Evolutionary conservation across 23 tunicate species (phyloP), one percentile per base, ranked within the genome.

Genomic region (Styela clava): DNA sequence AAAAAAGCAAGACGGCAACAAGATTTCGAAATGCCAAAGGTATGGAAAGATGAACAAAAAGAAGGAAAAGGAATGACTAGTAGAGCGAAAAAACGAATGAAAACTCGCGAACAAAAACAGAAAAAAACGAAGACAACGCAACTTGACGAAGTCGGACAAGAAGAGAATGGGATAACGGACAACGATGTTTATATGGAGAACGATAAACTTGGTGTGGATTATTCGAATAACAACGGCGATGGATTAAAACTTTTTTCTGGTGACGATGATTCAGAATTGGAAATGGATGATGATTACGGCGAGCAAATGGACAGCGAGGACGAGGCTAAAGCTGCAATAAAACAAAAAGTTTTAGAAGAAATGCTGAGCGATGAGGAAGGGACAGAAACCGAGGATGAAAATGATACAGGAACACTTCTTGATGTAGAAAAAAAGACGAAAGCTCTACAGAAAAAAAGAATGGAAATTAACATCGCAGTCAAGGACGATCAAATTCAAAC

Each of bases 41-140:
- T 87, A 52, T 87, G 91, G 97, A 92, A 91, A 91, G 84, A 85
- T 68, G 88, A 85, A 33, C 73, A 79, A 71, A 56, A 74, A 61
- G 69, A 56, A 24, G 34, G 69, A 29, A 88, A 88, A 51, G 5
- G 28, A 78, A 63, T 71, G 70, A 78, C 94, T 62, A 88, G 94
- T 79, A 72, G 94, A 29, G 94, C 94, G 18, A 88, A 73, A 70
- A 68, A 77, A 63, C 64, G 94, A n/a, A 82, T 76, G 37, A 33
- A 33, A 23, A 22, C 29, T 21, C 33, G 61, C 5, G 74, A 79
- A 1, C 24, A 52, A 0, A 63, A 63, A 26, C 33, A 63, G 29
- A 73, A 73, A 73, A 18, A 29, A 25, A 29, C 52, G 23, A 33
- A 33, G 52, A 23, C 30, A 22, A 73, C 12, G 9, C 5, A 34